Evolutionary conservation across 2,888 invertebrate genomes (phyloP).

Genomic region (Galeruca laticollis): DNA sequence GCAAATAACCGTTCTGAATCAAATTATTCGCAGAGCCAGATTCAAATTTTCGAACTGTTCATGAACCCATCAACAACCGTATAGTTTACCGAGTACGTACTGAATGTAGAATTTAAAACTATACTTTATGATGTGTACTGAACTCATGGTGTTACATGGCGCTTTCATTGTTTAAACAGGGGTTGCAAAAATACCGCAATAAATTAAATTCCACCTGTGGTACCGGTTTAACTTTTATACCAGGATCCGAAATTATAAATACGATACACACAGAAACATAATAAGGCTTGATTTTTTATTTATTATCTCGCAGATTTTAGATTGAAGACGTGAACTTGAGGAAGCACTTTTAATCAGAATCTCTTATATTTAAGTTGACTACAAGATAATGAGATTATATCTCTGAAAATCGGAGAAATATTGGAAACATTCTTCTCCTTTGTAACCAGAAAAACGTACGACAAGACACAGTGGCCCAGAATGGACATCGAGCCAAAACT

Average conservation of each 20-base stretch:
- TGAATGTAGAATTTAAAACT: slow-evolving; percentile 13
- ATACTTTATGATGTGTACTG: neutral
- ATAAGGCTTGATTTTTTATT: too few relatives aligned
- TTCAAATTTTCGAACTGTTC: slow-evolving; percentile 50
- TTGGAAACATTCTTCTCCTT: too few relatives aligned
- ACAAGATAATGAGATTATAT: too few relatives aligned
- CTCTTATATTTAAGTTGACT: too few relatives aligned
- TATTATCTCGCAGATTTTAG: too few relatives aligned
- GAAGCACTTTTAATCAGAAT: too few relatives aligned
- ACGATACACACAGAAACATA: neutral
- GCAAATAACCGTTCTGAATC: slow-evolving; percentile 54
- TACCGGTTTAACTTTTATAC: neutral
- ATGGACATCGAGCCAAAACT: too few relatives aligned
- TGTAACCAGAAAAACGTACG: too few relatives aligned
- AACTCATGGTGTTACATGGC: neutral
- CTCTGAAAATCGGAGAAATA: too few relatives aligned
- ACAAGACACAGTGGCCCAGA: too few relatives aligned
- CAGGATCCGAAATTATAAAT: neutral
- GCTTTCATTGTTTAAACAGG: slow-evolving; percentile 4
- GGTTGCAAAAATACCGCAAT: neutral
- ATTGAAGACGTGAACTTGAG: too few relatives aligned
- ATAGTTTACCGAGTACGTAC: slow-evolving; percentile 32
- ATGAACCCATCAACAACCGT: slow-evolving; percentile 40
- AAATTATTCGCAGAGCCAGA: slow-evolving; percentile 53
- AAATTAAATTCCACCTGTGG: neutral